Conservation (phyloP, 2,888 invertebrate species). For the Hirtodrosophila alboralis region DNA sequence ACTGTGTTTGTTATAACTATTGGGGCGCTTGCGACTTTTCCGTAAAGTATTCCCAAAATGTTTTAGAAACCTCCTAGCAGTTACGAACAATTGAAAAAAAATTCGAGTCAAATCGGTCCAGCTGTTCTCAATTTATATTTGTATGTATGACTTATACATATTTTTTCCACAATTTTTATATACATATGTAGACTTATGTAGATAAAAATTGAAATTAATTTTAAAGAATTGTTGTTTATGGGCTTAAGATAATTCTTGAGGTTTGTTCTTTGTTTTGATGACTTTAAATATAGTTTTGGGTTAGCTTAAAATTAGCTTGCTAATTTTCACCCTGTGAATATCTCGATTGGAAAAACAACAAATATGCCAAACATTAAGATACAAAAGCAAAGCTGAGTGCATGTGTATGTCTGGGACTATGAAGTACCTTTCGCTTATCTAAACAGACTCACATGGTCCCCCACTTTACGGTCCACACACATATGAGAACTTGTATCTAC, state of each 20-base stretch:
- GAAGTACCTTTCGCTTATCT: slow-evolving; percentile 64
- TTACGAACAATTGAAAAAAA: too few relatives aligned
- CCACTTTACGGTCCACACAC: background rate
- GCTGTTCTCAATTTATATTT: too few relatives aligned
- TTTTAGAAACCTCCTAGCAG: too few relatives aligned
- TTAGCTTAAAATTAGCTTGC: slow-evolving; percentile 25
- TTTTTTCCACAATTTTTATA: too few relatives aligned
- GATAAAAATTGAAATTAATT: slow-evolving; percentile 39
- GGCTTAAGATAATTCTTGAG: slow-evolving; percentile 27
- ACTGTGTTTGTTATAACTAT: too few relatives aligned
- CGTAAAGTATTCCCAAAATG: too few relatives aligned
- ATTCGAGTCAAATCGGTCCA: too few relatives aligned
- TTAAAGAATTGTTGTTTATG: slow-evolving; percentile 22
- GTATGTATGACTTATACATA: too few relatives aligned
- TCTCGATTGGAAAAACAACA: slow-evolving; percentile 33
- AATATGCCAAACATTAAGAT: slow-evolving; percentile 8
- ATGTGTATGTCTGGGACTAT: slow-evolving; percentile 10
- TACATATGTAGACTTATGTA: slow-evolving; percentile 28
- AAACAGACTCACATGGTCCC: slow-evolving; percentile 41
- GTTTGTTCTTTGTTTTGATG: slow-evolving; percentile 26
- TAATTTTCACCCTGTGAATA: slow-evolving; percentile 22
- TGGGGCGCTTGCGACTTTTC: too few relatives aligned
- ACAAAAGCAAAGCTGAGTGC: background rate
- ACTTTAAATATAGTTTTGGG: slow-evolving; percentile 21
- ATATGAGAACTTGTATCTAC: slow-evolving; percentile 33